A percentile compares a stretch with the other conserved stretches of the same genome.
Conservation (phyloP, 2,888 invertebrate genomes). For the Drosophila rubida region DNA sequence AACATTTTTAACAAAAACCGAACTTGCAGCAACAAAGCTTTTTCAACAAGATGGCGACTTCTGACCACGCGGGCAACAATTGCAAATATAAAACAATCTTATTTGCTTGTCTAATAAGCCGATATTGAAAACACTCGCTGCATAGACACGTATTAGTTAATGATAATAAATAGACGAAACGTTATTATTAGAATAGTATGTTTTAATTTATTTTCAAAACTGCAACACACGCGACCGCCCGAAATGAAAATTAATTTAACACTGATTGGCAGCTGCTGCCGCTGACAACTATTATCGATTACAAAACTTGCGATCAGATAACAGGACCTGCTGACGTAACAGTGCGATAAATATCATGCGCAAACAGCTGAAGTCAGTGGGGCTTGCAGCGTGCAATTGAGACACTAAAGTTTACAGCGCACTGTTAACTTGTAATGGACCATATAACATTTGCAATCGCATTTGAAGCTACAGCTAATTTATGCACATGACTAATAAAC, state of each 20-base stretch:
- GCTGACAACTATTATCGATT: background rate
- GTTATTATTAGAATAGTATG: no score
- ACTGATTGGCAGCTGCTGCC: background rate
- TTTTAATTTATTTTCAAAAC: no score
- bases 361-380: background rate
- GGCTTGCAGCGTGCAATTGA: slow-evolving; percentile 7
- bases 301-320: background rate
- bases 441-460: slow-evolving; percentile 48
- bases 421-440: slow-evolving; percentile 29
- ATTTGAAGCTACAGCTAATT: slow-evolving; percentile 51
- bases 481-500: slow-evolving; percentile 62
- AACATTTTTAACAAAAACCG: no score
- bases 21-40: no score
- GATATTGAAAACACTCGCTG: no score
- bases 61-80: no score
- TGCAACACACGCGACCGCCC: background rate
- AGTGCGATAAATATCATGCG: background rate
- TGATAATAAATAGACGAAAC: no score
- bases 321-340: background rate
- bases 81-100: no score
- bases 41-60: no score
- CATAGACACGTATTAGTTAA: no score
- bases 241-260: background rate
- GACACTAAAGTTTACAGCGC: slow-evolving; percentile 14
- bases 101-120: no score